Evolutionary conservation across 1,140 invertebrate species (phyloP), one percentile per base, ranked within the genome.

Genomic region (Doryteuthis pealeii): DNA sequence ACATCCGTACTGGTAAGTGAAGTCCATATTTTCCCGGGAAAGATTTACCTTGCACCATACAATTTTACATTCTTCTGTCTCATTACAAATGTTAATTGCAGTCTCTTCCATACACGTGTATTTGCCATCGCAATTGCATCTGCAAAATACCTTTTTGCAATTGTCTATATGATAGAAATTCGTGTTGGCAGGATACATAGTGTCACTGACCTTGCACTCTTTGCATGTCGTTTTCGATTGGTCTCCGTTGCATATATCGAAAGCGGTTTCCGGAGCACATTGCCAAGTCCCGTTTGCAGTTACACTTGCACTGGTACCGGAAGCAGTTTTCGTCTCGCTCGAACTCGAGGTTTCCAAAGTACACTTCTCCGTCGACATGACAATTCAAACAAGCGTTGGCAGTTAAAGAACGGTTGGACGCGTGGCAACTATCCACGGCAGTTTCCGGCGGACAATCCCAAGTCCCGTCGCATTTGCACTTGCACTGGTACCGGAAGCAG

Each of bases 241-340:
- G 31, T 71, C 31, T 0, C 8, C 32, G 15, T n/a, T 65, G 31
- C 35, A 74, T n/a, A 73, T 71, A 49, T 73, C 28, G 12, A 40
- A 65, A 26, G 40, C 72, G 54, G 12, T 62, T 66, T 78, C 72
- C 15, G 77, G 81, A 3, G 82, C 80, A 62, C 82, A 83, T 15
- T 75, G 68, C 81, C 81, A 83, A n/a, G 76, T 77, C 0, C 82
- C 81, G 30, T 83, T n/a, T 78, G 74, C 82, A 83, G 43, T 81
- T 79, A 71, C 82, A 82, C n/a, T 67, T 74, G 40, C 81, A 84
- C 22, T 78, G 71, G 65, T 82, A 80, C 32, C 71, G 73, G 40
- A 43, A 74, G 67, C 77, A 78, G 2, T 71, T 67, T 26, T 76
- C 32, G 30, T 74, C 54, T 33, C 54, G 71, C 30, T 66, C 32